These are phyloP conservation scores for Thunnus thynnus DNA, from an alignment of 2,113 vertebrate genomes.

Conservation along the genomic window DNA sequence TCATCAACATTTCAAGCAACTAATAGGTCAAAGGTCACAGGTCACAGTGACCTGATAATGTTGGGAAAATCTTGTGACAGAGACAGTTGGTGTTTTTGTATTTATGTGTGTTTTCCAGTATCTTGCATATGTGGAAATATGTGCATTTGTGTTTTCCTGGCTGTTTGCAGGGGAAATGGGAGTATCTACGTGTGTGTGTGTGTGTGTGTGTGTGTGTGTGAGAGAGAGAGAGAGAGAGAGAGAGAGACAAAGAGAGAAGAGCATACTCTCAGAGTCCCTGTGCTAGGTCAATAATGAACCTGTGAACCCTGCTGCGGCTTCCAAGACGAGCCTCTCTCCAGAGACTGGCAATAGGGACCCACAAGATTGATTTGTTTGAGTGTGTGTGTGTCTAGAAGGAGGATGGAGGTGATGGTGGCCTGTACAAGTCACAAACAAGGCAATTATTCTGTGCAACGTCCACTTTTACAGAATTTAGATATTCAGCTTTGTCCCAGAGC, in stretches of 20 bases:
- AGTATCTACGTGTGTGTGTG: neutral
- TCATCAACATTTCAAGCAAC: too few species aligned
- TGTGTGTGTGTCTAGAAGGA: slow-evolving; percentile 17
- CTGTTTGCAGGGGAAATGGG: too few species aligned
- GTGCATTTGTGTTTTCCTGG: too few species aligned
- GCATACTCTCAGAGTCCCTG: slow-evolving; percentile 1
- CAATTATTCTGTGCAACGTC: neutral
- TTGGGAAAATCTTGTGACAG: too few species aligned
- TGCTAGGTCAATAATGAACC: slow-evolving; percentile 62
- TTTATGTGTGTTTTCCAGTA: too few species aligned
- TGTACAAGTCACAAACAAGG: slow-evolving; percentile 10
- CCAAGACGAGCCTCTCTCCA: slow-evolving; percentile 45
- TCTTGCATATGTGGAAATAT: too few species aligned
- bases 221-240: neutral
- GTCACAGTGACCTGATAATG: too few species aligned
- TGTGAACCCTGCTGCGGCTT: slow-evolving; percentile 59
- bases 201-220: neutral
- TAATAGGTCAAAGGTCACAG: too few species aligned
- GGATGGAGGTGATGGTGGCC: slow-evolving; percentile 9
- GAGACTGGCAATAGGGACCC: slow-evolving; percentile 40
- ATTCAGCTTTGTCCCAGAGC: neutral
- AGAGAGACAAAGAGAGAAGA: neutral
- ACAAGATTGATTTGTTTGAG: slow-evolving; percentile 42
- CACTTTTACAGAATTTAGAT: neutral
- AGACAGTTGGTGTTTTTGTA: too few species aligned